Conservation (phyloP, 2,113 vertebrate genomes). For the Xenus cinereus region DNA sequence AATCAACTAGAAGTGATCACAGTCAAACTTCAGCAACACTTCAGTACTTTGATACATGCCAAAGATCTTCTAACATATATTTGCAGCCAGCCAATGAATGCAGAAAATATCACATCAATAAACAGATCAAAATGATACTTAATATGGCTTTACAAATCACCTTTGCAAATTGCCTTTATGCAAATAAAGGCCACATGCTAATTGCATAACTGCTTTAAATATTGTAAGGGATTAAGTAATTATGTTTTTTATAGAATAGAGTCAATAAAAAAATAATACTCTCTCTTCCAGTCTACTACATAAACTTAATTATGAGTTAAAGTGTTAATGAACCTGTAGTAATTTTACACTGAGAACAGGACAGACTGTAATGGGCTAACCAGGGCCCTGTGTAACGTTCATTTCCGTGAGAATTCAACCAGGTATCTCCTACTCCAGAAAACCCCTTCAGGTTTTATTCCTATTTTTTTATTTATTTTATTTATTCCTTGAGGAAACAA, state of each 20-base stretch:
- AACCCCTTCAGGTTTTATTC: not conserved
- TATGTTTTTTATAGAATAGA: not conserved
- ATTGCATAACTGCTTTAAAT: not conserved
- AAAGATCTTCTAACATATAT: not conserved
- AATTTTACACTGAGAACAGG: not conserved
- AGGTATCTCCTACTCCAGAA: not conserved
- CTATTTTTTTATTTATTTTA: no score
- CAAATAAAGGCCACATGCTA: not conserved
- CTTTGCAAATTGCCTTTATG: not conserved
- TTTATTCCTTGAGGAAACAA: not conserved
- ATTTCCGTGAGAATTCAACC: not conserved
- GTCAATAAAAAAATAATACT: not conserved
- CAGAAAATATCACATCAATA: not conserved
- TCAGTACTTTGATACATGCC: not conserved
- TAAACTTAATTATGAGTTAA: not conserved
- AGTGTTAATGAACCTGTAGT: not conserved
- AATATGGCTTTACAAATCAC: not conserved
- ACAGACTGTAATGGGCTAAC: not conserved
- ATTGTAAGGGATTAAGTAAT: not conserved
- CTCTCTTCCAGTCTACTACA: not conserved
- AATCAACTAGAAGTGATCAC: not conserved
- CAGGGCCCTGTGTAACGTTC: fast-evolving
- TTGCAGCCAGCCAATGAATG: not conserved
- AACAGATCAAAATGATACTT: not conserved
- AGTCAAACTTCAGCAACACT: not conserved